These are phyloP conservation scores for Halcyon malimbica DNA, from an alignment of 2,113 vertebrate species.

Conservation along the genomic window DNA sequence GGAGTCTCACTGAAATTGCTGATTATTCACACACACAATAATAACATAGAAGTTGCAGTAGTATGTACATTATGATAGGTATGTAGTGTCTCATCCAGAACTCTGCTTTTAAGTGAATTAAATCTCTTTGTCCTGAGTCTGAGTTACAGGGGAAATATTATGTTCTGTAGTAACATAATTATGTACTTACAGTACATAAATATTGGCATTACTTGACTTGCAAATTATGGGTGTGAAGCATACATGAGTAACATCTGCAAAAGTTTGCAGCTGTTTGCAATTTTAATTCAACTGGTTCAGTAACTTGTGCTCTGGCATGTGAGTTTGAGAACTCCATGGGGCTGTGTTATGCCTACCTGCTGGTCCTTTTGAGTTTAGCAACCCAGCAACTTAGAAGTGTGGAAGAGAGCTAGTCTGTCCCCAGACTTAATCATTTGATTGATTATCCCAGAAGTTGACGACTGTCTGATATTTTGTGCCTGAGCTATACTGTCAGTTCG, in stretches of 20 bases:
- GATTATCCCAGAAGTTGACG: neutral
- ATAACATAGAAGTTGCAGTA: neutral
- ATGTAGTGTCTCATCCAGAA: neutral
- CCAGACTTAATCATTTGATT: neutral
- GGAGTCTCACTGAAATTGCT: neutral
- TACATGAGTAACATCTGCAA: constrained; percentile 44
- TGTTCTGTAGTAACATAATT: constrained; percentile 18
- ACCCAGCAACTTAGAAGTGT: neutral
- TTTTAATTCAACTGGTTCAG: constrained; percentile 33
- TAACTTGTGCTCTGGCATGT: neutral
- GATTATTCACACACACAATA: neutral
- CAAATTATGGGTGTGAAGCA: constrained; percentile 58
- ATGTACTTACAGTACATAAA: constrained; percentile 35
- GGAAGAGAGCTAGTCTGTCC: neutral
- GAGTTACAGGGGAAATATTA: neutral
- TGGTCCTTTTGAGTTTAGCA: neutral
- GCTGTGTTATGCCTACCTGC: neutral
- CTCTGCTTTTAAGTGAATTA: neutral
- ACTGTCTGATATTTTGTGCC: neutral
- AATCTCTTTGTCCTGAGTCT: neutral
- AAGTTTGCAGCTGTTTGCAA: constrained; percentile 32
- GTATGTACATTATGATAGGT: neutral
- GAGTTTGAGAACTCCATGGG: neutral
- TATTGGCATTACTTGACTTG: constrained; percentile 50
- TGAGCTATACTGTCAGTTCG: neutral